phyloP scores from a whole-genome alignment of 2,797 vertebrate genomes.

The Poecile montanus region DNA sequence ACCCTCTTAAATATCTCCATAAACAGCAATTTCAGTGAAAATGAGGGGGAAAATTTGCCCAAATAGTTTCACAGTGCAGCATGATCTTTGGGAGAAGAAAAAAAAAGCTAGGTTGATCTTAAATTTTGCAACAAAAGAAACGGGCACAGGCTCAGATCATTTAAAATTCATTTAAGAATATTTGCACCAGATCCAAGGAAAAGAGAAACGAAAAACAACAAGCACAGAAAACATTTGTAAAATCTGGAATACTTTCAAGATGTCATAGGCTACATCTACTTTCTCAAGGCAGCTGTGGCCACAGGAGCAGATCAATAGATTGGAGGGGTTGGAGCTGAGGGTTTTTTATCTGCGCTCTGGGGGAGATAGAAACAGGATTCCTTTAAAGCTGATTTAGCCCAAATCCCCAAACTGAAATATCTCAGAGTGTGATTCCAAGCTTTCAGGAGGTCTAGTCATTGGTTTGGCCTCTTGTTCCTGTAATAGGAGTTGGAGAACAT shows the following conservation, averaged over 20 bases:
- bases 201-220: conserved; percentile 18
- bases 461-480: conserved; percentile 14
- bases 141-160: not conserved
- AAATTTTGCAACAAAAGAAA: not conserved
- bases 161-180: conserved; percentile 49
- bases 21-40: not conserved
- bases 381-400: not conserved
- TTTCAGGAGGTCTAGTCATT: conserved; percentile 3
- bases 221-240: conserved; percentile 23
- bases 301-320: not conserved
- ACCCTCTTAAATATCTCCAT: not conserved
- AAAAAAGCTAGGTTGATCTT: not conserved
- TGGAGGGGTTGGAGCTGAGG: not conserved
- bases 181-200: conserved; percentile 43
- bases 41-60: not conserved
- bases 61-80: not conserved
- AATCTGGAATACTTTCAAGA: conserved; percentile 33
- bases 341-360: not conserved
- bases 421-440: not conserved
- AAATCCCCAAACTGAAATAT: not conserved
- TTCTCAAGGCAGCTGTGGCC: not conserved
- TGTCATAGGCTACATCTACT: conserved; percentile 25
- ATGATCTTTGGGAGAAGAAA: not conserved
- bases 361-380: not conserved
- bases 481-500: not conserved